These are phyloP conservation scores for Nibea albiflora DNA, from an alignment of 2,113 vertebrate species.

Conservation along the genomic window DNA sequence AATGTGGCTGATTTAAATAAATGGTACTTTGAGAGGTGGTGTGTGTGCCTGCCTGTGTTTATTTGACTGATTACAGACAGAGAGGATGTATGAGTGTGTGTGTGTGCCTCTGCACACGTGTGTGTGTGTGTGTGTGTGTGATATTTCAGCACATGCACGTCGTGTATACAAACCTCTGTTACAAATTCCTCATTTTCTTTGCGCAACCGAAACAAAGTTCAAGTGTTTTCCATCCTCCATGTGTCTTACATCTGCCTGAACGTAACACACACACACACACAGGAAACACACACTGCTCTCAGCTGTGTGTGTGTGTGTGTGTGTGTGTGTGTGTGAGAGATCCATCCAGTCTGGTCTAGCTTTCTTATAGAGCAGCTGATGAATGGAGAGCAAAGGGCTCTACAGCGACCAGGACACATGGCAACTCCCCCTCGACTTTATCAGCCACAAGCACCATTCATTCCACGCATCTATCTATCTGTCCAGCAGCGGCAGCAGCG, in stretches of 20 bases:
- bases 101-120: too few relatives aligned
- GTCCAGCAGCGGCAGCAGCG: conserved; percentile 46
- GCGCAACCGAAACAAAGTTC: conserved; percentile 8
- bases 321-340: neutral
- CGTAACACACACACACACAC: neutral
- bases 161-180: conserved; percentile 19
- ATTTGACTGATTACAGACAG: conserved; percentile 30
- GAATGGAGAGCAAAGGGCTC: conserved; percentile 57
- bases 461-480: conserved; percentile 42
- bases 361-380: conserved; percentile 39
- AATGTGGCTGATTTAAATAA: conserved; percentile 40
- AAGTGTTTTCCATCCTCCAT: conserved; percentile 28
- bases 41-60: conserved; percentile 12
- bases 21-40: conserved; percentile 19
- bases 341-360: conserved; percentile 39
- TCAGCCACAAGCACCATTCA: conserved; percentile 47
- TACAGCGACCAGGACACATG: conserved; percentile 44
- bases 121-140: conserved; percentile 1
- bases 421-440: conserved; percentile 53
- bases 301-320: neutral
- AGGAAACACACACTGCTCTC: conserved; percentile 12
- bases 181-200: conserved; percentile 17
- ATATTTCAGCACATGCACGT: neutral
- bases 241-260: neutral
- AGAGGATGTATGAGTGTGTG: neutral